Percentiles rank a stretch among this genome's conserved stretches.
These are phyloP conservation scores for Hylia prasina DNA, from an alignment of 2,113 vertebrate genomes.

Conservation along the genomic window DNA sequence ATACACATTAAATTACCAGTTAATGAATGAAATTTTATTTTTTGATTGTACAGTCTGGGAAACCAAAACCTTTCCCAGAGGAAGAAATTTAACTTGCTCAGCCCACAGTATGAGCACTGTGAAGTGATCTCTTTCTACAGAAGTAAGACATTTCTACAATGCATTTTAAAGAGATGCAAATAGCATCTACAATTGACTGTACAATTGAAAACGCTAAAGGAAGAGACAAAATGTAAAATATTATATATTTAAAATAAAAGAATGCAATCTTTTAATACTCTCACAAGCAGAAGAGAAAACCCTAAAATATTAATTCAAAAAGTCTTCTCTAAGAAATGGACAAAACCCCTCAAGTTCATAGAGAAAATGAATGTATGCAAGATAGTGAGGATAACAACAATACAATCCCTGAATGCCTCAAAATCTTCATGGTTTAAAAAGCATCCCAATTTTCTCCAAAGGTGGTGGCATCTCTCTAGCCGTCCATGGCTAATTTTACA, in stretches of 20 bases:
- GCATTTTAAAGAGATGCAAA: conserved; percentile 61
- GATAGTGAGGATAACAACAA: conserved; percentile 68
- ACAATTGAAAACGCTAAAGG: background rate
- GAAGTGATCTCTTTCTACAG: background rate
- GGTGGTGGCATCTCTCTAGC: conserved; percentile 72
- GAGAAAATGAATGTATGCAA: conserved; percentile 69
- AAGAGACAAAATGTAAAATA: conserved; percentile 38
- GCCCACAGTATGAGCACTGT: background rate
- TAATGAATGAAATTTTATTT: background rate
- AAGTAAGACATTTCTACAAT: conserved; percentile 35
- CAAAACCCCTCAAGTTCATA: conserved; percentile 29
- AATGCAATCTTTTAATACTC: conserved; percentile 21
- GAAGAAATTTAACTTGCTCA: background rate
- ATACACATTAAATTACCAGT: background rate
- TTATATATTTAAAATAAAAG: conserved; percentile 19
- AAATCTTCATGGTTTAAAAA: conserved; percentile 75
- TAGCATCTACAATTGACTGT: background rate
- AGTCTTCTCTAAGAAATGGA: background rate
- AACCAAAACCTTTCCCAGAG: background rate
- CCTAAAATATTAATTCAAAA: conserved; percentile 36
- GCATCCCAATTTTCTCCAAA: conserved; percentile 77
- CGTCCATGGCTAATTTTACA: conserved; percentile 79
- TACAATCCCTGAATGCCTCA: conserved; percentile 66
- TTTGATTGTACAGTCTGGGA: background rate
- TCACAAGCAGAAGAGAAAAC: background rate